Percentiles rank a stretch among this genome's conserved stretches.
Evolutionary conservation across 2,113 vertebrate species (phyloP).

Genomic region (Hydropotes inermis): DNA sequence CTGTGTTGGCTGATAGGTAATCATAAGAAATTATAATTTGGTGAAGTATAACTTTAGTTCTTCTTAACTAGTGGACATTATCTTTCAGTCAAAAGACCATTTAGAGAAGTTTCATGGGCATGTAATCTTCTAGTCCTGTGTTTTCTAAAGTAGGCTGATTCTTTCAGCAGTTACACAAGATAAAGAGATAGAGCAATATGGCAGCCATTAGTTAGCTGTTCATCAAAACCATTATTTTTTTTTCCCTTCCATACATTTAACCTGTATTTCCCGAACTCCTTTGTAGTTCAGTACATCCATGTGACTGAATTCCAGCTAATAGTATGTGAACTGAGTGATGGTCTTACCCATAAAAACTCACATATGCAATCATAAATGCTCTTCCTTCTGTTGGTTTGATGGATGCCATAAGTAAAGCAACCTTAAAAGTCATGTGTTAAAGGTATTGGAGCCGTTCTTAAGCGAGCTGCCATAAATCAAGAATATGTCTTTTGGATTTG

Average conservation of each 20-base stretch:
- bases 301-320: neutral
- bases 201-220: neutral
- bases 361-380: neutral
- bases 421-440: neutral
- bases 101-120: neutral
- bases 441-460: neutral
- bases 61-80: neutral
- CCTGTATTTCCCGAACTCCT: neutral
- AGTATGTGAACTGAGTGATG: neutral
- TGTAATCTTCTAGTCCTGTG: neutral
- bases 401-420: neutral
- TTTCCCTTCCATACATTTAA: neutral
- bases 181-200: neutral
- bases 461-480: neutral
- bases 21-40: neutral
- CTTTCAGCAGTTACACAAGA: neutral
- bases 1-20: neutral
- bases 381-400: neutral
- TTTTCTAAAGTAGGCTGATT: neutral
- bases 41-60: neutral
- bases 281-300: neutral
- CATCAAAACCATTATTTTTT: neutral
- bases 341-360: neutral
- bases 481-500: neutral
- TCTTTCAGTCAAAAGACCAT: neutral